These are phyloP conservation scores for Gari tellinella DNA, from an alignment of 2,888 invertebrate species.

Conservation along the genomic window DNA sequence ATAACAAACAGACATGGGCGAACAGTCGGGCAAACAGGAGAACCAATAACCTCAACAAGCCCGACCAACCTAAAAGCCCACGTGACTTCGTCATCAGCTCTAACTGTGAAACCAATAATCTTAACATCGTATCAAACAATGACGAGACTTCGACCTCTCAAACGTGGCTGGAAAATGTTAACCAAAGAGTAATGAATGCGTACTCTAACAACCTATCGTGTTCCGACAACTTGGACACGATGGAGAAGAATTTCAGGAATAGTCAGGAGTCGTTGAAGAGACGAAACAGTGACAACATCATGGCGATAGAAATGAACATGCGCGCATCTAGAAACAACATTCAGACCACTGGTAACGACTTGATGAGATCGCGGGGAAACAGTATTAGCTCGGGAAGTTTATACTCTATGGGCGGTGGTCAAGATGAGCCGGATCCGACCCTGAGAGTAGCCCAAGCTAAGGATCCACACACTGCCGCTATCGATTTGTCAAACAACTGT, in stretches of 20 bases:
- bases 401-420: slow-evolving; percentile 19
- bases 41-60: background rate
- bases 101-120: no score
- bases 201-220: slow-evolving; percentile 15
- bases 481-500: slow-evolving; percentile 56
- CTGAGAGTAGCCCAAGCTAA: slow-evolving; percentile 21
- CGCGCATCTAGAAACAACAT: background rate
- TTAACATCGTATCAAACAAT: no score
- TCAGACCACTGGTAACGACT: background rate
- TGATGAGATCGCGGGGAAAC: background rate
- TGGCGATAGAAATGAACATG: slow-evolving; percentile 18
- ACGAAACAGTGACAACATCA: slow-evolving; percentile 23
- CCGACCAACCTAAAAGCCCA: background rate
- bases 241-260: slow-evolving; percentile 47
- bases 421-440: slow-evolving; percentile 15
- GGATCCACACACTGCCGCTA: slow-evolving; percentile 45
- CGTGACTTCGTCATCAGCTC: background rate
- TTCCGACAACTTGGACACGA: slow-evolving; percentile 34
- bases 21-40: slow-evolving; percentile 18
- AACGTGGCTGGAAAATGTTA: no score
- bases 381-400: slow-evolving; percentile 3
- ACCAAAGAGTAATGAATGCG: no score
- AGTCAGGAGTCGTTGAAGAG: slow-evolving; percentile 40
- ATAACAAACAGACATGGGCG: slow-evolving; percentile 37
- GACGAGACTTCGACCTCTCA: no score